phyloP scores from a whole-genome alignment of 2,113 vertebrate genomes.

The Myotis lucifugus region DNA sequence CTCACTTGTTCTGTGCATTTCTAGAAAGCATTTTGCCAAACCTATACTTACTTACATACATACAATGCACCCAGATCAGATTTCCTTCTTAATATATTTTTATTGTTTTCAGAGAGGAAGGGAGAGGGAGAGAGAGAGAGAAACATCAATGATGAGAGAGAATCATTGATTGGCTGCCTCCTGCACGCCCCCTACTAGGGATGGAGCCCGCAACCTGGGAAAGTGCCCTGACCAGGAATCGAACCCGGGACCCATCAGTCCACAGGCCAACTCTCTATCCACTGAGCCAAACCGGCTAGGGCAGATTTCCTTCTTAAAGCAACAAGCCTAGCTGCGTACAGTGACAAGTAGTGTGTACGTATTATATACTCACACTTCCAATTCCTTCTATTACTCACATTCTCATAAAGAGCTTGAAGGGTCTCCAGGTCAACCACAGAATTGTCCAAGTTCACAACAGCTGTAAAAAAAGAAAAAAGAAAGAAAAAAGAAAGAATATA shows the following conservation, averaged over 20 bases:
- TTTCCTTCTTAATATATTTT: neutral
- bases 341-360: neutral
- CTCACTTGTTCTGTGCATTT: neutral
- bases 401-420: slow-evolving; percentile 97
- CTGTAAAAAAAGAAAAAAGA: slow-evolving; percentile 82
- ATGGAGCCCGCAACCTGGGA: too few species aligned
- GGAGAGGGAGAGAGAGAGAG: too few species aligned
- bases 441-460: slow-evolving; percentile 97
- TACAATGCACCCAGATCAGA: neutral
- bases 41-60: neutral
- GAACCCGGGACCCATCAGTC: too few species aligned
- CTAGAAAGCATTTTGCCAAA: slow-evolving; percentile 21
- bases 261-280: too few species aligned
- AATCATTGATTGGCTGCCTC: too few species aligned
- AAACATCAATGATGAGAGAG: too few species aligned
- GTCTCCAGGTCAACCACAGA: slow-evolving; percentile 97
- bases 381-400: slow-evolving; percentile 89
- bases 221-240: too few species aligned
- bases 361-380: slow-evolving; percentile 55
- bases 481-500: slow-evolving; percentile 59
- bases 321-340: neutral
- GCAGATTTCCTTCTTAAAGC: neutral
- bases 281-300: neutral
- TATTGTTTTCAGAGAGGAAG: too few species aligned
- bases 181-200: too few species aligned